phyloP scores from a whole-genome alignment of 2,888 invertebrate species.

The Trimorus sp. region DNA sequence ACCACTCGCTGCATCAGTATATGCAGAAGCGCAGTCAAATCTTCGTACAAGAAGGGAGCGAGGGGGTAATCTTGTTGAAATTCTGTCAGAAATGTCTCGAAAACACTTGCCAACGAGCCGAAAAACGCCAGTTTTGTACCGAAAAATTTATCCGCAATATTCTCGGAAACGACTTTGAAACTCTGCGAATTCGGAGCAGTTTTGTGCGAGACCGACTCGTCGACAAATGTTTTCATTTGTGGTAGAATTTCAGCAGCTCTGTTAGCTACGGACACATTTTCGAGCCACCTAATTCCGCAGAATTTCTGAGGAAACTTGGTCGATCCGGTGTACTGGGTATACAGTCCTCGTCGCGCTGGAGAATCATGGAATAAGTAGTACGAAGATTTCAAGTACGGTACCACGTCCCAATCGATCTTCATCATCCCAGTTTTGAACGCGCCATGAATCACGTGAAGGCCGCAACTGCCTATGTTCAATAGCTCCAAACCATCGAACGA shows the following conservation, averaged over 20 bases:
- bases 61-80: constrained; percentile 58
- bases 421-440: constrained; percentile 70
- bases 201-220: constrained; percentile 39
- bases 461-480: constrained; percentile 71
- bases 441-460: constrained; percentile 71
- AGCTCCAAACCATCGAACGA: constrained; percentile 13
- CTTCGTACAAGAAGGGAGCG: constrained; percentile 50
- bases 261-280: constrained; percentile 64
- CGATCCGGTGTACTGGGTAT: constrained; percentile 55
- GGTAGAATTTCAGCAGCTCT: constrained; percentile 62
- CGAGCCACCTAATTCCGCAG: constrained; percentile 68
- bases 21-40: background rate
- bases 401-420: constrained; percentile 65
- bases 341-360: constrained; percentile 71
- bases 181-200: constrained; percentile 35
- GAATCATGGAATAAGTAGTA: constrained; percentile 72
- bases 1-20: constrained; percentile 13
- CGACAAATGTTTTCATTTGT: constrained; percentile 54
- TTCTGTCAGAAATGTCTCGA: constrained; percentile 60
- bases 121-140: constrained; percentile 60
- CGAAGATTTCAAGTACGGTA: constrained; percentile 64
- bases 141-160: constrained; percentile 46
- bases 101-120: background rate
- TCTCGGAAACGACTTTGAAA: constrained; percentile 41
- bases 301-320: constrained; percentile 70